Base-by-base conservation (phyloP, 2,888 invertebrate species). In the Volucella inanis region DNA sequence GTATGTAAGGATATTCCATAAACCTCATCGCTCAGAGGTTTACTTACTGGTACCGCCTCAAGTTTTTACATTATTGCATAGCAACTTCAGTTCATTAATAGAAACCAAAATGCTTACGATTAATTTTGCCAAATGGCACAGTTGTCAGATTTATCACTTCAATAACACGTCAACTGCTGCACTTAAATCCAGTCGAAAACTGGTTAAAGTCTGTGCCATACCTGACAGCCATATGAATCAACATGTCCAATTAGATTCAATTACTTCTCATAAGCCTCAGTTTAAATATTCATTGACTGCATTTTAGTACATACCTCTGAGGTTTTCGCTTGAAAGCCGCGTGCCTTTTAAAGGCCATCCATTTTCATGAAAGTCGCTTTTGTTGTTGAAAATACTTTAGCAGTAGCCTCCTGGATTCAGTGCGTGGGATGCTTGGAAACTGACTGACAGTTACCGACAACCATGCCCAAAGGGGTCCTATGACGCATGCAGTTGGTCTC, bases 231-330 rank as follows among this genome's bases (percentile, higher is more conserved):
- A 75, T 14, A 31, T 61, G 49, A 71, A 71, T 71, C 71, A 57
- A 50, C 71, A 64, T 78, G 78, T 78, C 64, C 57, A 71, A 78
- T 78, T 78, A 78, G 43, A 70, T 75, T 68, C 80, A 70, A 81
- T 81, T 75, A 75, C 75, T 43, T 43, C 55, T 45, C 68, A 54
- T 75, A 54, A 64, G 68, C 55, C 70, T 45, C 18, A 22, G 47
- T 18, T 45, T 54, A 68, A 54, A 59, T 62, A 62, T 57, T 52
- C 68, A 64, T 45, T 64, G 68, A 68, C 55, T 75, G 62, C 74
- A 67, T 67, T 79, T 61, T 47, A 55, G 55, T 49, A 43, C 55
- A 62, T 68, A 68, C 61, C 67, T 74, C 15, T 49, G 45, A n/a
- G 15, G 31, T 50, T 9, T 55, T 11, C n/a, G 31, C 47, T 55